A percentile compares a stretch with the other conserved stretches of the same genome.
Evolutionary conservation across 2,113 vertebrate genomes (phyloP).

Genomic region (Anthoscopus minutus): DNA sequence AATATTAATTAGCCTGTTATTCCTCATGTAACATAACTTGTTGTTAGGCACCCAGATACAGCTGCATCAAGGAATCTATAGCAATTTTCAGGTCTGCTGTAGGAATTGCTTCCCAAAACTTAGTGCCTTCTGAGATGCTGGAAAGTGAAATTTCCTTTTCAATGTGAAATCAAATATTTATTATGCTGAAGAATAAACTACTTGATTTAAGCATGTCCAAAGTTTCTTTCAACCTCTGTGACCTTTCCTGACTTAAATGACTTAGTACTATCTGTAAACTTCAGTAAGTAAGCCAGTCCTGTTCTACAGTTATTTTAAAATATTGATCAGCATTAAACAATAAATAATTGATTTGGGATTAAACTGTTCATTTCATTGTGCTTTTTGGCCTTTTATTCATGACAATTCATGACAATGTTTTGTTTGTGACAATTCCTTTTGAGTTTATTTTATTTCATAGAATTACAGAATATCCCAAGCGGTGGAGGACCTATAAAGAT

Average conservation of each 20-base stretch:
- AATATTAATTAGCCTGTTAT: not conserved
- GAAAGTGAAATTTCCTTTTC: not conserved
- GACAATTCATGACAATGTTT: not conserved
- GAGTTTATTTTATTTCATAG: not conserved
- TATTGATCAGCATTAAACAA: not conserved
- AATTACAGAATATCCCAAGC: no score
- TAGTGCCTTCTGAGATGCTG: not conserved
- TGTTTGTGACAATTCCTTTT: not conserved
- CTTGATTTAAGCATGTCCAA: not conserved
- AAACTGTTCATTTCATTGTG: not conserved
- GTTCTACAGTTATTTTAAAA: not conserved
- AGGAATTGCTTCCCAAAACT: not conserved
- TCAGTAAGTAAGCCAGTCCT: not conserved
- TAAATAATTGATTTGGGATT: not conserved
- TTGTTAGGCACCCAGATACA: not conserved
- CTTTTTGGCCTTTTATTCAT: not conserved
- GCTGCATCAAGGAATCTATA: not conserved
- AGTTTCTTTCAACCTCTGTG: not conserved
- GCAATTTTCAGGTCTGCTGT: not conserved
- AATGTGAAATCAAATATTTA: not conserved
- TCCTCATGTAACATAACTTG: not conserved
- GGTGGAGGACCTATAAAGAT: not conserved
- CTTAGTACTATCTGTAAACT: not conserved
- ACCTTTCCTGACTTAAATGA: not conserved
- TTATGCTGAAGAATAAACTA: not conserved